Percentiles rank a stretch among this genome's conserved stretches.
phyloP scores from a whole-genome alignment of 2,888 invertebrate genomes.

The Onchidella celtica region DNA sequence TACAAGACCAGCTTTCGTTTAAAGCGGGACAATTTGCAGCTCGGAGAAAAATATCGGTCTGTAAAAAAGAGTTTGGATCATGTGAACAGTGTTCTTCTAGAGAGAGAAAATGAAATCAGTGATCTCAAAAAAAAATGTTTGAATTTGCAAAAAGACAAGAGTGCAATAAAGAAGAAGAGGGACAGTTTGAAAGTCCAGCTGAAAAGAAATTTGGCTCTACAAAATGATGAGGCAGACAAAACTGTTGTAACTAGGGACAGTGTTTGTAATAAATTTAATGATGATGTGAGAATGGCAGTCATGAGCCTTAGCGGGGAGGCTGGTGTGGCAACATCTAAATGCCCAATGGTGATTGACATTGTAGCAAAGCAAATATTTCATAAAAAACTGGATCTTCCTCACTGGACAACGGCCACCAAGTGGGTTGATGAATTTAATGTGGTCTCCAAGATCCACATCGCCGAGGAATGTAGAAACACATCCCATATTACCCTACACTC shows the following conservation, averaged over 20 bases:
- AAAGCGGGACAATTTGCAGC: not conserved
- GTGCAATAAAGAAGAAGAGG: not conserved
- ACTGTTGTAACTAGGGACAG: not conserved
- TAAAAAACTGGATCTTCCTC: not conserved
- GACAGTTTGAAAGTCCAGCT: not conserved
- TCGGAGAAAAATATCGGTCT: not conserved
- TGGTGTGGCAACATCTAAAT: not conserved
- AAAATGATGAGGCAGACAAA: not conserved
- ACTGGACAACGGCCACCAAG: not conserved
- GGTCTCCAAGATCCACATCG: not conserved
- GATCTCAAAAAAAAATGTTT: not conserved
- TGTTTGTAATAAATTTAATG: not conserved
- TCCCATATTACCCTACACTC: not conserved
- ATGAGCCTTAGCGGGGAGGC: not conserved
- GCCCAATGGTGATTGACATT: not conserved
- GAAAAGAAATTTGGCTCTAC: not conserved
- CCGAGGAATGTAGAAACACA: not conserved
- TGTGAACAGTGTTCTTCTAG: not conserved
- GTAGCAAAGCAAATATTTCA: not conserved
- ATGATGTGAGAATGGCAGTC: not conserved
- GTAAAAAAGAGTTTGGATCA: not conserved
- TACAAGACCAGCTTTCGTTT: constrained; percentile 46
- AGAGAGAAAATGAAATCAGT: not conserved
- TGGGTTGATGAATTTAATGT: not conserved
- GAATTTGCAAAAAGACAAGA: not conserved